Evolutionary conservation across 1,140 invertebrate species (phyloP).

Genomic region (Scaptomyza hsui): DNA sequence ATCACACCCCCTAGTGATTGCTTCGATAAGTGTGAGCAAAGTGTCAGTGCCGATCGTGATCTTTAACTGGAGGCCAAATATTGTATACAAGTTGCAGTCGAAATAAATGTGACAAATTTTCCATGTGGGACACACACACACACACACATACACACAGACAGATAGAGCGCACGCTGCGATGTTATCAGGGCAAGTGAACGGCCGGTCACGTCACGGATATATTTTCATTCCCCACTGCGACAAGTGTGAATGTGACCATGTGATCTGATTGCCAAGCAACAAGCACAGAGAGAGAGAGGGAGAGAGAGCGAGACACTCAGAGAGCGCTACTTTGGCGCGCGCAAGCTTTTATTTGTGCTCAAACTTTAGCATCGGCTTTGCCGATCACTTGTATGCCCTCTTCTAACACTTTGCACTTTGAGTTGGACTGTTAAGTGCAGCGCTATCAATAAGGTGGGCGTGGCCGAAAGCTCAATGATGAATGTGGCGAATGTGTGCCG

Average conservation of each 20-base stretch:
- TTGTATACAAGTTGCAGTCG: conserved; percentile 31
- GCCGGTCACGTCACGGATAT: conserved; percentile 48
- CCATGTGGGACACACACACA: conserved; percentile 13
- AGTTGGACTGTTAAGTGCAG: neutral
- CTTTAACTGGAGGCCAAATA: neutral
- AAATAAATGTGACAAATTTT: conserved; percentile 31
- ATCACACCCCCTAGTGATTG: conserved; percentile 6
- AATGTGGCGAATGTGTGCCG: conserved; percentile 35
- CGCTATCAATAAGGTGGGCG: conserved; percentile 10
- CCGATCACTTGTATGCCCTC: conserved; percentile 10
- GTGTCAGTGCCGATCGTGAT: conserved; percentile 7
- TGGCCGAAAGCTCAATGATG: conserved; percentile 30
- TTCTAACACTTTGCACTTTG: conserved; percentile 15
- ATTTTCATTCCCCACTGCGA: conserved; percentile 38
- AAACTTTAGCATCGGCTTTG: conserved; percentile 34
- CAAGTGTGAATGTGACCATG: conserved; percentile 56
- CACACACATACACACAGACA: neutral
- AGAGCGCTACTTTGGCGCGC: conserved; percentile 16
- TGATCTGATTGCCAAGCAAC: conserved; percentile 54
- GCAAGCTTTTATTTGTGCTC: conserved; percentile 34
- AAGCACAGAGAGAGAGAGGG: neutral
- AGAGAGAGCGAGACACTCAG: conserved; percentile 4
- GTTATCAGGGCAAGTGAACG: conserved; percentile 38
- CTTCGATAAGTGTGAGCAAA: conserved; percentile 7
- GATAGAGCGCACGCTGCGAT: conserved; percentile 1